These are phyloP conservation scores for Scolopax mira DNA, from an alignment of 2,113 vertebrate genomes.

Conservation along the genomic window DNA sequence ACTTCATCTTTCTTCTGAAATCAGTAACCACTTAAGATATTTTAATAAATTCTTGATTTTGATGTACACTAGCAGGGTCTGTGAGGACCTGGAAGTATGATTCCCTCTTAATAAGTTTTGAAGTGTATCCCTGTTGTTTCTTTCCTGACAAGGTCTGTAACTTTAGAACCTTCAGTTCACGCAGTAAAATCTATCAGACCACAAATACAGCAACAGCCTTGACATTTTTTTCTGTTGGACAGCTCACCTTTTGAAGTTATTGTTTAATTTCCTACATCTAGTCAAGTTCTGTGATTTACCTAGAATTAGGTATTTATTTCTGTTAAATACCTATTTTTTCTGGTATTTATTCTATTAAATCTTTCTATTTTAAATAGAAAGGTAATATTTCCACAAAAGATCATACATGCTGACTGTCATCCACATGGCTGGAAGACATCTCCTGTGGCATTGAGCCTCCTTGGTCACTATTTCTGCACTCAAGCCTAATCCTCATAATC, in stretches of 20 bases:
- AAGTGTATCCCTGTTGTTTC: background rate
- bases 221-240: background rate
- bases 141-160: background rate
- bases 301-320: background rate
- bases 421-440: background rate
- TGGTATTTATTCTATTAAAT: no score
- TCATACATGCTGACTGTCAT: background rate
- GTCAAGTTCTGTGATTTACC: background rate
- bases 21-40: background rate
- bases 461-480: background rate
- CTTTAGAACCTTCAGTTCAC: background rate
- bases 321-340: no score
- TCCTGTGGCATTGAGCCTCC: background rate
- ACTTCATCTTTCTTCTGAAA: background rate
- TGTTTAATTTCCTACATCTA: background rate
- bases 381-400: background rate
- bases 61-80: background rate
- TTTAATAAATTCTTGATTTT: background rate
- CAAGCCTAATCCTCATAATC: background rate
- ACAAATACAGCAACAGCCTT: background rate
- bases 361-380: background rate
- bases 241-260: rapidly evolving
- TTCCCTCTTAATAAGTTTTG: background rate
- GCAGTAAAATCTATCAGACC: background rate
- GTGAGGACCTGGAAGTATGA: background rate